Percentiles rank a stretch among this genome's conserved stretches.
These are phyloP conservation scores for Epistrophella euchroma DNA, from an alignment of 2,888 invertebrate genomes.

Conservation along the genomic window DNA sequence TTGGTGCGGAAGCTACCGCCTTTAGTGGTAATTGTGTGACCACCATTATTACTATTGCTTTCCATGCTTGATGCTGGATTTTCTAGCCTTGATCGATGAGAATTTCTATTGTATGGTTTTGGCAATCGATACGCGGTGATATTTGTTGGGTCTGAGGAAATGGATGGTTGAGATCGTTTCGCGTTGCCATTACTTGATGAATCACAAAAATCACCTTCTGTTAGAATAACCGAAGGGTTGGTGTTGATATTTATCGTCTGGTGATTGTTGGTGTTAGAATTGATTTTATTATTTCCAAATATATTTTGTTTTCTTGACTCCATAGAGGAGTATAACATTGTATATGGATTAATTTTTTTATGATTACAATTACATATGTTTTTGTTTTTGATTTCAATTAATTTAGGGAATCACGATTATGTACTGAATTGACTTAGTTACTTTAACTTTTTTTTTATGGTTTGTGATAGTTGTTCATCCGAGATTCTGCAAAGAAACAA, in stretches of 20 bases:
- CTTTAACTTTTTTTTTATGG: background rate
- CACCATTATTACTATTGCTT: slow-evolving; percentile 43
- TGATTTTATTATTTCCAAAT: slow-evolving; percentile 48
- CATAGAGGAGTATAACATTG: slow-evolving; percentile 74
- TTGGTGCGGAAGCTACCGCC: slow-evolving; percentile 60
- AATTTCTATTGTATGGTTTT: slow-evolving; percentile 54
- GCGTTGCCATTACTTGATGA: slow-evolving; percentile 69
- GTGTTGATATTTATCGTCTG: slow-evolving; percentile 54
- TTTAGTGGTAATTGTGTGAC: slow-evolving; percentile 5
- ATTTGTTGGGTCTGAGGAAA: slow-evolving; percentile 50
- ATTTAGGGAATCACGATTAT: slow-evolving; percentile 6
- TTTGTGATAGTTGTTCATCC: background rate
- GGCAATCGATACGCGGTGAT: slow-evolving; percentile 62
- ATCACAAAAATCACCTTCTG: slow-evolving; percentile 55
- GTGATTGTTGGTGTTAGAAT: slow-evolving; percentile 38
- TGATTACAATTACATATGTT: slow-evolving; percentile 1
- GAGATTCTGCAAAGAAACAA: background rate
- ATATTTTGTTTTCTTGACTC: slow-evolving; percentile 63
- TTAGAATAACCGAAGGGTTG: slow-evolving; percentile 49
- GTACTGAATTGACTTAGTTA: slow-evolving; percentile 12
- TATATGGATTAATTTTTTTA: slow-evolving; percentile 6
- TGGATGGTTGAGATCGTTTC: slow-evolving; percentile 52
- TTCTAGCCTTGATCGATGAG: slow-evolving; percentile 67
- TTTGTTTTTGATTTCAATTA: background rate
- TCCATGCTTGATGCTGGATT: slow-evolving; percentile 47